A percentile compares a stretch with the other conserved stretches of the same genome.
These are phyloP conservation scores for Odontesthes bonariensis DNA, from an alignment of 2,113 vertebrate genomes.

Conservation along the genomic window DNA sequence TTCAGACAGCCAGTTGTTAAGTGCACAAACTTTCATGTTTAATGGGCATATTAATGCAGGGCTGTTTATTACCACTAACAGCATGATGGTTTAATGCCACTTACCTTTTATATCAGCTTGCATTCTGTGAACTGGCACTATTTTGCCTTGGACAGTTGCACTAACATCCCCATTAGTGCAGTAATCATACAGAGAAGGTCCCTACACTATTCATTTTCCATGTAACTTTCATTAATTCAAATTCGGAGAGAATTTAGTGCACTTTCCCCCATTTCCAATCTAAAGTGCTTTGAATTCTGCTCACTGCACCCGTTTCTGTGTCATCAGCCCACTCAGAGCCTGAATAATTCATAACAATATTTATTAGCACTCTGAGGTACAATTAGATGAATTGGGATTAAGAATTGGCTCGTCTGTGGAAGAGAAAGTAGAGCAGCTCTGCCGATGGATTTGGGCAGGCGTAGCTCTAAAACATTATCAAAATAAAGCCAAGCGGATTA, in stretches of 20 bases:
- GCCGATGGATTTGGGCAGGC: constrained; percentile 72
- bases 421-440: constrained; percentile 73
- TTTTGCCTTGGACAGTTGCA: constrained; percentile 54
- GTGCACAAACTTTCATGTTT: constrained; percentile 39
- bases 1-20: constrained; percentile 11
- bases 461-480: constrained; percentile 74
- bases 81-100: constrained; percentile 57
- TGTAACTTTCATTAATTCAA: constrained; percentile 72
- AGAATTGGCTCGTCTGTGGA: constrained; percentile 72
- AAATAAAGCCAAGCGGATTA: constrained; percentile 77
- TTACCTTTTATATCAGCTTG: constrained; percentile 52
- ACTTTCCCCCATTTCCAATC: constrained; percentile 75
- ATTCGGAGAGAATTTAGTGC: constrained; percentile 68
- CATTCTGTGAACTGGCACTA: constrained; percentile 27
- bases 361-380: constrained; percentile 85
- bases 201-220: constrained; percentile 57
- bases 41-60: constrained; percentile 35
- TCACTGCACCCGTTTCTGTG: constrained; percentile 75
- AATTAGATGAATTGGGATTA: constrained; percentile 84
- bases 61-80: constrained; percentile 45
- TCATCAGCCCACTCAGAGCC: constrained; percentile 76
- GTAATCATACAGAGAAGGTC: constrained; percentile 46
- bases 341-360: constrained; percentile 84
- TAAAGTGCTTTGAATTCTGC: constrained; percentile 75
- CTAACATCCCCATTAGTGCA: constrained; percentile 63